These are phyloP conservation scores for Conomelus anceps DNA, from an alignment of 2,888 invertebrate species.

Conservation along the genomic window DNA sequence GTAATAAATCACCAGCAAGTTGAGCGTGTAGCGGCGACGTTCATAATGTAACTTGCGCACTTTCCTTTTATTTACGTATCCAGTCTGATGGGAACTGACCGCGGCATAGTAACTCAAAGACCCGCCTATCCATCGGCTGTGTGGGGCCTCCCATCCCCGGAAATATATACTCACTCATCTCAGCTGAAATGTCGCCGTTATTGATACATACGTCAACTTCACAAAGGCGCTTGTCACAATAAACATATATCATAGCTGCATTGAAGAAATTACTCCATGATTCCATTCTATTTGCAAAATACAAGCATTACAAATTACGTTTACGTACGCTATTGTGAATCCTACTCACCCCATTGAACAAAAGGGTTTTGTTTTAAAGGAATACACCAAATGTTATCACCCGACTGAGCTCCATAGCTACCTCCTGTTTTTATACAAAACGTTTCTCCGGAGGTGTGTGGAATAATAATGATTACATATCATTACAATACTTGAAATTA, in stretches of 20 bases:
- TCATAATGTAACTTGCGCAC: neutral
- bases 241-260: neutral
- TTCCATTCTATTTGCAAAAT: too few species aligned
- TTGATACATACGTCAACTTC: neutral
- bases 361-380: too few species aligned
- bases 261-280: neutral
- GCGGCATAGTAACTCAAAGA: neutral
- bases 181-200: neutral
- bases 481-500: too few species aligned
- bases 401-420: too few species aligned
- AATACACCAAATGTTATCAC: too few species aligned
- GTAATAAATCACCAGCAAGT: neutral
- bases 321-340: too few species aligned
- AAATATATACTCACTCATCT: neutral
- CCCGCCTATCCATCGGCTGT: neutral
- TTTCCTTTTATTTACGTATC: neutral
- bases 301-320: neutral
- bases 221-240: neutral
- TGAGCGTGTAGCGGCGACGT: neutral
- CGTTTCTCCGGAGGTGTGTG: too few species aligned
- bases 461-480: too few species aligned
- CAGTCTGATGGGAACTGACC: neutral
- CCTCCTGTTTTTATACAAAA: too few species aligned
- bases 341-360: too few species aligned
- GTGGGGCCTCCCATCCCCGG: neutral